Evolutionary conservation across 2,113 vertebrate species (phyloP).

Genomic region (Sinocyclocheilus rhinocerous): DNA sequence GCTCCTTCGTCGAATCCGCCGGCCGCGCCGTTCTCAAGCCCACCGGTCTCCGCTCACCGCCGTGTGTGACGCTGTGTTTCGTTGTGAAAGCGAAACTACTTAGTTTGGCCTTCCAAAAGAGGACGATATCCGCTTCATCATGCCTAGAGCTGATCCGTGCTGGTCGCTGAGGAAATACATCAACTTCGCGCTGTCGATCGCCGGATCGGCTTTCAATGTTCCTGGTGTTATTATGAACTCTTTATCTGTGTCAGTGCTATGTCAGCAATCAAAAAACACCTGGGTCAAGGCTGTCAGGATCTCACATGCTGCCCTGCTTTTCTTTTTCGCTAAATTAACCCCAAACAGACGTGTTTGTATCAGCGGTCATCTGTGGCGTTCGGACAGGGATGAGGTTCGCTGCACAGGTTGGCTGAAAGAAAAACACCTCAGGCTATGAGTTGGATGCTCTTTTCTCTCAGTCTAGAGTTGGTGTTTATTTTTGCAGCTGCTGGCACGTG

Average conservation of each 20-base stretch:
- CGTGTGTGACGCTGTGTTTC: too few species aligned
- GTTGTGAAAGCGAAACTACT: too few species aligned
- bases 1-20: too few species aligned
- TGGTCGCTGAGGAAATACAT: too few species aligned
- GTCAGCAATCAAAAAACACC: slow-evolving; percentile 23
- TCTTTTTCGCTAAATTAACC: slow-evolving; percentile 61
- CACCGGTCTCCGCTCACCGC: too few species aligned
- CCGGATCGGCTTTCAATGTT: too few species aligned
- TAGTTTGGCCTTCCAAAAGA: too few species aligned
- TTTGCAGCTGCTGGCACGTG: slow-evolving; percentile 33
- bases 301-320: slow-evolving; percentile 65
- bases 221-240: background rate
- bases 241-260: background rate
- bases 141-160: too few species aligned
- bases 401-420: background rate
- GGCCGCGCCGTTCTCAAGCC: too few species aligned
- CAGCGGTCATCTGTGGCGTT: background rate
- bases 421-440: background rate
- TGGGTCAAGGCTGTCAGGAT: slow-evolving; percentile 51
- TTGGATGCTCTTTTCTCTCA: background rate
- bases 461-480: slow-evolving; percentile 23
- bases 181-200: too few species aligned
- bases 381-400: background rate
- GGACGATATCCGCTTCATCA: too few species aligned
- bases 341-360: slow-evolving; percentile 50